Evolutionary conservation across 1,140 invertebrate genomes (phyloP).

Genomic region (Eupristina koningsbergeri): DNA sequence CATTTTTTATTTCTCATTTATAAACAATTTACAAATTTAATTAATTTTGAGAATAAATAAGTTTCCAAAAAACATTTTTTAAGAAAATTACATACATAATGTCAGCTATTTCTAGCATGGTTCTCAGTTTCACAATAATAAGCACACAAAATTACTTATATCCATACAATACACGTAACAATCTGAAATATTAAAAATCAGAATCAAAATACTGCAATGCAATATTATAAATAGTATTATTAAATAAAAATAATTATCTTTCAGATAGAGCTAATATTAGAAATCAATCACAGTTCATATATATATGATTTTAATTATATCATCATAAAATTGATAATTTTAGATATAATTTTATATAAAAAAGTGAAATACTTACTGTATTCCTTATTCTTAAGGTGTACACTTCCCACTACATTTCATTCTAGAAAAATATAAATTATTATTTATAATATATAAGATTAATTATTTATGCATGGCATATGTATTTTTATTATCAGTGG

Average conservation of each 20-base stretch:
- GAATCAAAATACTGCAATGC: background rate
- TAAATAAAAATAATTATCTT: background rate
- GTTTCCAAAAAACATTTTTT: too few species aligned
- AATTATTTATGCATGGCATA: background rate
- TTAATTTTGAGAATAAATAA: too few species aligned
- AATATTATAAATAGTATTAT: background rate
- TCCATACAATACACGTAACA: background rate
- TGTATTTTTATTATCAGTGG: conserved; percentile 58
- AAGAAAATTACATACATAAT: too few species aligned
- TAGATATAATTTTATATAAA: background rate
- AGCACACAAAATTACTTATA: too few species aligned
- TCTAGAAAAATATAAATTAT: conserved; percentile 19
- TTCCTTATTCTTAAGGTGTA: too few species aligned
- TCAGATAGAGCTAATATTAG: conserved; percentile 69
- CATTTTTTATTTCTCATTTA: too few species aligned
- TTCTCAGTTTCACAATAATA: too few species aligned
- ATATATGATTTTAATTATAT: conserved; percentile 56
- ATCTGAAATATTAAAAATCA: background rate
- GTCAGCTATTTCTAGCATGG: too few species aligned
- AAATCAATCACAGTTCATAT: conserved; percentile 60
- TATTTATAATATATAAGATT: background rate
- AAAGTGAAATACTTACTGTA: too few species aligned
- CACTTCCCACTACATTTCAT: background rate
- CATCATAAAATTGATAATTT: conserved; percentile 50
- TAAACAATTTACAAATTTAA: too few species aligned